Conservation (phyloP, 2,113 vertebrate species). For the Lycocorax pyrrhopterus region DNA sequence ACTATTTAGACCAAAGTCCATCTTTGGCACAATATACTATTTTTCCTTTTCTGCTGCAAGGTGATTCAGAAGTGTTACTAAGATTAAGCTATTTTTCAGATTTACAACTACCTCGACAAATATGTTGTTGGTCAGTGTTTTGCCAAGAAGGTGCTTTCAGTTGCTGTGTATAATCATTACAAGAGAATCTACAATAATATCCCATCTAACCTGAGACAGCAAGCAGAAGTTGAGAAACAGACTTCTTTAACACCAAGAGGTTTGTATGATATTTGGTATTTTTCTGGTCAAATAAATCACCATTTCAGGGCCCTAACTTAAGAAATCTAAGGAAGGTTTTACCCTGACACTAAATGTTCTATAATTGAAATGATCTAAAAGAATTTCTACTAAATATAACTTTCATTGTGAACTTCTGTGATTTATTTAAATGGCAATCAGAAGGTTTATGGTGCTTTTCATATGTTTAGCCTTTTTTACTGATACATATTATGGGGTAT, state of each 20-base stretch:
- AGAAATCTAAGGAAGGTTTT: not conserved
- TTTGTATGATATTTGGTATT: slow-evolving; percentile 65
- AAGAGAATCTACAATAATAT: slow-evolving; percentile 99
- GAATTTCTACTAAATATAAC: not conserved
- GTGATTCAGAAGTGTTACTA: not conserved
- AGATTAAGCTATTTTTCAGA: slow-evolving; percentile 75
- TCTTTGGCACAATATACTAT: not conserved
- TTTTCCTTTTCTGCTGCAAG: not conserved
- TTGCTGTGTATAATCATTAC: slow-evolving; percentile 98
- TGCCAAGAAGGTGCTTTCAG: slow-evolving; percentile 97
- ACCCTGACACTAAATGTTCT: not conserved
- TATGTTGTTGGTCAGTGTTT: slow-evolving; percentile 96
- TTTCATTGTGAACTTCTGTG: not conserved
- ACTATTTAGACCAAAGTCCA: not conserved
- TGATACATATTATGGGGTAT: not conserved
- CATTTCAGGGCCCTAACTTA: not conserved
- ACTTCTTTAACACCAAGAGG: slow-evolving; percentile 91
- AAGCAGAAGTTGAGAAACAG: slow-evolving; percentile 91
- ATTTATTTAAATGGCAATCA: not conserved
- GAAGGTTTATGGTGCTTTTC: not conserved
- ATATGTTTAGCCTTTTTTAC: not conserved
- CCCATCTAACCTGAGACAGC: slow-evolving; percentile 86
- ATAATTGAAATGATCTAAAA: not conserved
- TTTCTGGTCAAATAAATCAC: not conserved
- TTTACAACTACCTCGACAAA: slow-evolving; percentile 98